Percentiles rank a stretch among this genome's conserved stretches.
Evolutionary conservation across 2,888 invertebrate species (phyloP).

Genomic region (Tribolium freemani): DNA sequence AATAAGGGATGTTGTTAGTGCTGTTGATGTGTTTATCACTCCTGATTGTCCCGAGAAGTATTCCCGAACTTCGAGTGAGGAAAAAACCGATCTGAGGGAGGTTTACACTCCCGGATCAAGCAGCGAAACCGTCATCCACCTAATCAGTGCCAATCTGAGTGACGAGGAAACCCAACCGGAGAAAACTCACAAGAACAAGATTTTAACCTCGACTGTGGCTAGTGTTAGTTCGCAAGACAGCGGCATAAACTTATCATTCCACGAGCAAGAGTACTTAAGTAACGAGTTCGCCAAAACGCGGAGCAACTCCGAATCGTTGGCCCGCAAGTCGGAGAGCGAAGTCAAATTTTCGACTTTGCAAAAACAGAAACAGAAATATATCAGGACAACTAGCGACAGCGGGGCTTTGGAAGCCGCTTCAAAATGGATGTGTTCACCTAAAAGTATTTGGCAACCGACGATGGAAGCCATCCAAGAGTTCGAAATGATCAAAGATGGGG

Average conservation of each 20-base stretch:
- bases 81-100: slow-evolving; percentile 47
- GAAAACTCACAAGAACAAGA: slow-evolving; percentile 68
- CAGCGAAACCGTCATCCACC: slow-evolving; percentile 62
- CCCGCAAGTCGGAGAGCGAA: slow-evolving; percentile 59
- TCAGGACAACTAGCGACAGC: slow-evolving; percentile 58
- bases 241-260: slow-evolving; percentile 82
- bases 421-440: slow-evolving; percentile 84
- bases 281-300: slow-evolving; percentile 59
- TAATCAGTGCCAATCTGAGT: slow-evolving; percentile 70
- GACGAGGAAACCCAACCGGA: slow-evolving; percentile 70
- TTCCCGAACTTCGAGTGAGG: slow-evolving; percentile 62
- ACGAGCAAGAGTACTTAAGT: slow-evolving; percentile 72
- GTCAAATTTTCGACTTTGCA: slow-evolving; percentile 62
- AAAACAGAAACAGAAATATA: slow-evolving; percentile 57
- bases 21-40: slow-evolving; percentile 75
- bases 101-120: slow-evolving; percentile 63
- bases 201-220: slow-evolving; percentile 77
- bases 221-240: slow-evolving; percentile 84
- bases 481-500: slow-evolving; percentile 87
- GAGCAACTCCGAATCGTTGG: slow-evolving; percentile 63
- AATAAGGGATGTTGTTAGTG: slow-evolving; percentile 80
- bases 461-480: slow-evolving; percentile 87
- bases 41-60: slow-evolving; percentile 63
- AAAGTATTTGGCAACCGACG: slow-evolving; percentile 85
- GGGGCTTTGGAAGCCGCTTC: slow-evolving; percentile 63